Evolutionary conservation across 1,140 invertebrate species (phyloP).

Genomic region (Lasaia peninsularis): DNA sequence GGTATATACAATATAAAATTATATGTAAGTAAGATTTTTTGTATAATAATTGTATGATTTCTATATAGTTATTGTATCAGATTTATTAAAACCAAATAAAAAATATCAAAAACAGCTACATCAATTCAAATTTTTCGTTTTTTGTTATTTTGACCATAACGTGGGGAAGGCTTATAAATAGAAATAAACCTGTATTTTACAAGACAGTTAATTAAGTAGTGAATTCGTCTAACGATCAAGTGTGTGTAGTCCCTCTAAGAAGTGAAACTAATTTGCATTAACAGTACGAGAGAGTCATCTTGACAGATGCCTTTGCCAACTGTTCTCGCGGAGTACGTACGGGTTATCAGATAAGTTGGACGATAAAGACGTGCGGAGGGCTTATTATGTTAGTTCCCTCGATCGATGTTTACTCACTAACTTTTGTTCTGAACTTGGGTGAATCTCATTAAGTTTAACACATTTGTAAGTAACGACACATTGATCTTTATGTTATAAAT

Average conservation of each 20-base stretch:
- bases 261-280: conserved; percentile 19
- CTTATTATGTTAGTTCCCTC: conserved; percentile 4
- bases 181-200: too few relatives aligned
- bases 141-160: too few relatives aligned
- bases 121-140: too few relatives aligned
- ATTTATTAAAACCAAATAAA: too few relatives aligned
- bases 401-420: background rate
- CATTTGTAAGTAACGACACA: background rate
- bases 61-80: too few relatives aligned
- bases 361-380: conserved; percentile 11
- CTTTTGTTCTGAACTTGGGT: background rate
- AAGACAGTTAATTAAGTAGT: background rate
- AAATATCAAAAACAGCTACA: too few relatives aligned
- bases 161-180: too few relatives aligned
- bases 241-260: background rate
- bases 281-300: conserved; percentile 7
- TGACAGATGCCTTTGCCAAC: conserved; percentile 22
- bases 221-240: background rate
- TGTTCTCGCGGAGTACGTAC: background rate
- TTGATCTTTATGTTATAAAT: too few relatives aligned
- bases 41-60: too few relatives aligned
- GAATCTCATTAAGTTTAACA: background rate
- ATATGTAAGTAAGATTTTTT: too few relatives aligned
- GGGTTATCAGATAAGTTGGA: conserved; percentile 9
- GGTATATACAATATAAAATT: too few relatives aligned